Conservation (phyloP, 2,888 invertebrate species). For the Leucophenga montana region DNA sequence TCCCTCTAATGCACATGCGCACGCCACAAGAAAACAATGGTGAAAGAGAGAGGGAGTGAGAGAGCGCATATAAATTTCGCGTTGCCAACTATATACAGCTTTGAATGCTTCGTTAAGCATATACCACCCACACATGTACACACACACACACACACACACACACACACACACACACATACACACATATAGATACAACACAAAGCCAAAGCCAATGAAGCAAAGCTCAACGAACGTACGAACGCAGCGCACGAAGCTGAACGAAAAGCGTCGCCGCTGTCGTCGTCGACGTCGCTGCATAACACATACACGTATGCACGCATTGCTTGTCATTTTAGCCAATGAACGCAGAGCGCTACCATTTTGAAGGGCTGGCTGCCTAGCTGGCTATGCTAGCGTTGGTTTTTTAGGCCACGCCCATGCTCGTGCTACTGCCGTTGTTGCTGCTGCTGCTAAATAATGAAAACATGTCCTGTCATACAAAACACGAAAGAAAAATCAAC, state of each 20-base stretch:
- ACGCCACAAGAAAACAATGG: conserved; percentile 1
- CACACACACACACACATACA: conserved; percentile 13
- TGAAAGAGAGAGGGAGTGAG: conserved; percentile 12
- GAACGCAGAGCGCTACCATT: background rate
- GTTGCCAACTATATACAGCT: too few relatives aligned
- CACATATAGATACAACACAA: conserved; percentile 15
- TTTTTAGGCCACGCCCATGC: too few relatives aligned
- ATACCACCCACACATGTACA: conserved; percentile 20
- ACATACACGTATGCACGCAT: conserved; percentile 12
- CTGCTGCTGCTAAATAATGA: conserved; percentile 66
- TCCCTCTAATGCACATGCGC: too few relatives aligned
- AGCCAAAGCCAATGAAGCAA: conserved; percentile 25
- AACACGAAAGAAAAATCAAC: conserved; percentile 53
- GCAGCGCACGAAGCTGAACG: background rate
- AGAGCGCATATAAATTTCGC: background rate
- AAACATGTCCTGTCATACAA: conserved; percentile 69
- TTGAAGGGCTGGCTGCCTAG: too few relatives aligned
- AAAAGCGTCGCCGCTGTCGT: background rate
- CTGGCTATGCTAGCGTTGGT: too few relatives aligned
- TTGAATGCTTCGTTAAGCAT: background rate
- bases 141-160: conserved; percentile 18
- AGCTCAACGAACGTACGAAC: conserved; percentile 9
- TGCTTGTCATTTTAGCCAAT: conserved; percentile 7
- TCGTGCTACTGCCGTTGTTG: background rate
- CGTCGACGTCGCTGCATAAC: background rate